A percentile compares a stretch with the other conserved stretches of the same genome.
Conservation (phyloP, 2,113 vertebrate genomes). For the Chloroceryle aenea region DNA sequence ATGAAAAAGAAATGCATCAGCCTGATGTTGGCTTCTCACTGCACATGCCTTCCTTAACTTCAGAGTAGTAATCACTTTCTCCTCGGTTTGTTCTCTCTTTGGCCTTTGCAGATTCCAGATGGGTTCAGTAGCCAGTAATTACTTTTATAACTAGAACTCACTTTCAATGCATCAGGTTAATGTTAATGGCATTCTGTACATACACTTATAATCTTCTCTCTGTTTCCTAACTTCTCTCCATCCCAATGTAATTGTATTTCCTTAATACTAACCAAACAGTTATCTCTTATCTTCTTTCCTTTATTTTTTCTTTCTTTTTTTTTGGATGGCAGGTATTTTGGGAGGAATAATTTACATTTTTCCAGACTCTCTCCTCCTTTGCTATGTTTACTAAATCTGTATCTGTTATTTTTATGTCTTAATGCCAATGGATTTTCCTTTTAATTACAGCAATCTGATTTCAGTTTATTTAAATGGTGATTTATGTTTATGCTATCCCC, state of each 20-base stretch:
- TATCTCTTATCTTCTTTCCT: background rate
- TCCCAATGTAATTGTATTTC: slow-evolving; percentile 50
- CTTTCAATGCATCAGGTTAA: slow-evolving; percentile 75
- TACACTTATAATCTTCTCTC: slow-evolving; percentile 59
- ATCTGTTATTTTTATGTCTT: slow-evolving; percentile 68
- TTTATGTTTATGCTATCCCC: slow-evolving; percentile 72
- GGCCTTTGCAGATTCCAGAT: slow-evolving; percentile 75
- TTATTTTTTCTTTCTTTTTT: background rate
- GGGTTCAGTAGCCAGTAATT: slow-evolving; percentile 79
- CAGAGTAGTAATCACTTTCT: slow-evolving; percentile 66
- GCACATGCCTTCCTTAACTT: slow-evolving; percentile 62
- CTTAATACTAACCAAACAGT: slow-evolving; percentile 36
- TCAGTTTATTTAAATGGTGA: slow-evolving; percentile 75
- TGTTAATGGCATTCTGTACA: slow-evolving; percentile 68
- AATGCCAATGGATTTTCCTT: slow-evolving; percentile 60
- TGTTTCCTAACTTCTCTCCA: slow-evolving; percentile 57
- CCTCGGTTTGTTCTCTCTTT: slow-evolving; percentile 38
- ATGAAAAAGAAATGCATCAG: slow-evolving; percentile 36
- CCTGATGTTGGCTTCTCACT: slow-evolving; percentile 15
- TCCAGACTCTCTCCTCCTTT: background rate
- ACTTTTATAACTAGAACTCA: slow-evolving; percentile 73
- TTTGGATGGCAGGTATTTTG: accelerated
- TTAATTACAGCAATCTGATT: slow-evolving; percentile 74
- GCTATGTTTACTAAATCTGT: slow-evolving; percentile 51
- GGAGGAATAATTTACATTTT: slow-evolving; percentile 18